Evolutionary conservation across 2,797 vertebrate genomes (phyloP).

Genomic region (Ctenopoma multispine): DNA sequence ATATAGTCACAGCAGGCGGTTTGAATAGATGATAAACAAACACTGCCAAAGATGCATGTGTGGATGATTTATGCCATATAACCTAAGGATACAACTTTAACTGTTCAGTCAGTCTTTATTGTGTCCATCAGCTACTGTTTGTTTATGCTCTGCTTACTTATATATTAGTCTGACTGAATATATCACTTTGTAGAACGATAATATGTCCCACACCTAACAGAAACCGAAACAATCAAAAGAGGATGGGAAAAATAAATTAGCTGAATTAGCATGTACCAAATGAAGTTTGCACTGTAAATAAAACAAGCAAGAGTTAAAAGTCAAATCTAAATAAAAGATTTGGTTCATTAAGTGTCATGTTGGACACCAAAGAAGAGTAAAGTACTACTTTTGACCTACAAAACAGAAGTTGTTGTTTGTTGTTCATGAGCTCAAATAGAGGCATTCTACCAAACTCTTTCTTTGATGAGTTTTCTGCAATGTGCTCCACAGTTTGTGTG

Average conservation of each 20-base stretch:
- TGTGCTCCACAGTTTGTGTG: constrained; percentile 18
- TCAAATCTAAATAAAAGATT: too few species aligned
- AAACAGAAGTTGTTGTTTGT: not conserved
- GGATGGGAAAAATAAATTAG: too few species aligned
- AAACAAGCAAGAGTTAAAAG: not conserved
- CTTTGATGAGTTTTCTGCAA: not conserved
- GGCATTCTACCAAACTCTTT: constrained; percentile 10
- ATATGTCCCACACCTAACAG: not conserved
- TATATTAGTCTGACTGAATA: not conserved
- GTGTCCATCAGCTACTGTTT: not conserved
- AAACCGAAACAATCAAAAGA: not conserved
- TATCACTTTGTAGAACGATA: not conserved
- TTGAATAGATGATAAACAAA: not conserved
- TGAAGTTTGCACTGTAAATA: not conserved
- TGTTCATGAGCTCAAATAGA: constrained; percentile 35
- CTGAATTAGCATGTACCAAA: too few species aligned
- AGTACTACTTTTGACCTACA: not conserved
- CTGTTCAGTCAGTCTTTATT: not conserved
- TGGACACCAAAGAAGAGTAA: too few species aligned
- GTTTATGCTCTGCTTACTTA: too few species aligned
- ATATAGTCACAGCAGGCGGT: not conserved
- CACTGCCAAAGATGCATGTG: not conserved
- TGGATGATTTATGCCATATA: too few species aligned
- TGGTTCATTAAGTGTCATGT: too few species aligned
- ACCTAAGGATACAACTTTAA: too few species aligned